Base-by-base conservation (phyloP, 2,888 invertebrate species). In the Tanytarsus gracilentus region DNA sequence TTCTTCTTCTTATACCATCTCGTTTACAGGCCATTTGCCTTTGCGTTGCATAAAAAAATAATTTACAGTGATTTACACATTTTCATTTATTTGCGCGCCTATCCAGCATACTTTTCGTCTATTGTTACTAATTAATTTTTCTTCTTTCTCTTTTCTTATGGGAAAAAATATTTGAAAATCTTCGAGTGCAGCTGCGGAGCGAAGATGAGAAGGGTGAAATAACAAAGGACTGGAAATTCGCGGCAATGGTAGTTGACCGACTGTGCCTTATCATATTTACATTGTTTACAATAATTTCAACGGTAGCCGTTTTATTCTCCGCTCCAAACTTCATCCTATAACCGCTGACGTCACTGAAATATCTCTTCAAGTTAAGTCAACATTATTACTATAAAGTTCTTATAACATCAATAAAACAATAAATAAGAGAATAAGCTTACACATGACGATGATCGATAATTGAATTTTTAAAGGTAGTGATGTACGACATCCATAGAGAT, bases 251-350 rank as follows among this genome's bases (percentile, higher is more conserved):
- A 78, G 93, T 97, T 78, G 97, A 97, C 85, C 88, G 96, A 82
- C 85, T 96, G 84, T 97, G 97, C 88, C 90, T 97, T 85, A 93
- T 95, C 82, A 88, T 95, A 82, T 97, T 97, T 86, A 92, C 94
- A 78, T 84, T 92, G 79, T 94, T 94, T 83, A 94, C 94, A 78
- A 90, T 93, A 81, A 86, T 93, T 77, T 92, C 93, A 77, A 93
- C 94, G 74, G 84, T 93, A 79, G 92, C 92, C 78, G 93, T 94
- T 79, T 84, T 94, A 75, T 86, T 92, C 78, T 90, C 92, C 75
- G 94, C 94, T 75, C 94, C 94, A 70, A 93, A 94, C 82, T 90
- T 91, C 78, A 89, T 91, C 80, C 89, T 90, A 33, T 55, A 55
- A 55, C 55, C 55, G 55, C 55, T 55, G 55, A 55, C 55, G 39